Base-by-base conservation (phyloP, 1,140 invertebrate genomes). In the Saccostrea cuccullata region DNA sequence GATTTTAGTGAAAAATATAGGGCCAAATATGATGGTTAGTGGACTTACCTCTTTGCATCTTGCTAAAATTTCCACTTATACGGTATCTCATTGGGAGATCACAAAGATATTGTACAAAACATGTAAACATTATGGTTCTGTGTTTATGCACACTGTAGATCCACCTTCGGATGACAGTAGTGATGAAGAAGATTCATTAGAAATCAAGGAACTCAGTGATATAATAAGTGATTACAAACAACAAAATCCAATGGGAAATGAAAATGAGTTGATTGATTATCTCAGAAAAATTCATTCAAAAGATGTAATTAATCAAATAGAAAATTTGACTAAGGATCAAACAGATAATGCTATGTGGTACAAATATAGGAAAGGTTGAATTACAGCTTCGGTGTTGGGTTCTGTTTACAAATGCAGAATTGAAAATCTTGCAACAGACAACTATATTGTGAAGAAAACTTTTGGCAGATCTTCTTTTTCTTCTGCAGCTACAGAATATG, bases 331-430 rank as follows among this genome's bases (percentile, higher is more conserved):
- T 30, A 60, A 36, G 23, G 84, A 85, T 64, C 55, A 64, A 64
- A 20, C 9, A 20, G 60, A 85, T 60, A 85, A 67, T 40, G 9
- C 47, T 47, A 60, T 85, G 26, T 85, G 56, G 56, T 85, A 30
- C 58, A 64, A 60, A 58, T 85, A 30, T 12, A 60, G 84, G 60
- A 85, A 85, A 64, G 84, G 84, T 20, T 15, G 84, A 36, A 85
- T 85, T 11, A 85, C 84, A 85, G 84, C 84, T 30, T 85, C 84
- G 11, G n/a, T 85, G 6, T 67, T 67, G 84, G 55, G 84, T 85
- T 26, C 30, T 36, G 56, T 85, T 26, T 56, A 58, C 36, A 85
- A 64, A 23, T 64, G 84, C 47, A 47, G 47, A 47, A 47, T 47
- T 8, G 47, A 47, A 47, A 47, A 47, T 47, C 47, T 47, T 47